Conservation (phyloP, 2,113 vertebrate species). For the Sakesphorus luctuosus region DNA sequence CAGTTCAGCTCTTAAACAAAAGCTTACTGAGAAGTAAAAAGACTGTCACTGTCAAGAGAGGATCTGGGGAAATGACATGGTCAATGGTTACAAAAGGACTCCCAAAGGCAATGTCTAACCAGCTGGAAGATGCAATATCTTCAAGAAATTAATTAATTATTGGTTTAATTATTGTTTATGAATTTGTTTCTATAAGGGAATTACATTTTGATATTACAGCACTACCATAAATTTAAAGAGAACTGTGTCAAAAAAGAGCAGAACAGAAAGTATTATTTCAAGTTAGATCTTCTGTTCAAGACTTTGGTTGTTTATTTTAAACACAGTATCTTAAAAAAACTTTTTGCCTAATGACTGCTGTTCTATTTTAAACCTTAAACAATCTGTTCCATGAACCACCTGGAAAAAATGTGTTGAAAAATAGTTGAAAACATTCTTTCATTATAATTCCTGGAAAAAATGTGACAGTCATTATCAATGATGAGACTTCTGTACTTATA, state of each 20-base stretch:
- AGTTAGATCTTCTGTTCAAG: background rate
- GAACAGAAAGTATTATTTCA: background rate
- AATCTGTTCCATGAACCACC: background rate
- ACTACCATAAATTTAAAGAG: background rate
- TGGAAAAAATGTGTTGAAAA: background rate
- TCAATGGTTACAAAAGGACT: background rate
- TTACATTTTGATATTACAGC: background rate
- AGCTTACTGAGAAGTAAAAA: background rate
- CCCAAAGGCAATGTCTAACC: background rate
- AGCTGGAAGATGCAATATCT: background rate
- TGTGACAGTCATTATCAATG: background rate
- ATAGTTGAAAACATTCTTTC: background rate
- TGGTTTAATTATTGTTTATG: constrained; percentile 22
- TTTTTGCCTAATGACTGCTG: background rate
- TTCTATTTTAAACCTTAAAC: constrained; percentile 10
- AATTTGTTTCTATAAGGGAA: background rate
- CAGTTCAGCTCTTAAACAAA: background rate
- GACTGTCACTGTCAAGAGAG: background rate
- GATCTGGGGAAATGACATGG: background rate
- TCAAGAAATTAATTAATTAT: background rate
- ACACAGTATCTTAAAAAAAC: background rate
- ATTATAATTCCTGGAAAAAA: constrained; percentile 34
- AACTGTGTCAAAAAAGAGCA: background rate
- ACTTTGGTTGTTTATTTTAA: constrained; percentile 9
- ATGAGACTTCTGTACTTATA: background rate